These are phyloP conservation scores for Cebus imitator DNA, from an alignment of 2,113 vertebrate species.

Conservation along the genomic window DNA sequence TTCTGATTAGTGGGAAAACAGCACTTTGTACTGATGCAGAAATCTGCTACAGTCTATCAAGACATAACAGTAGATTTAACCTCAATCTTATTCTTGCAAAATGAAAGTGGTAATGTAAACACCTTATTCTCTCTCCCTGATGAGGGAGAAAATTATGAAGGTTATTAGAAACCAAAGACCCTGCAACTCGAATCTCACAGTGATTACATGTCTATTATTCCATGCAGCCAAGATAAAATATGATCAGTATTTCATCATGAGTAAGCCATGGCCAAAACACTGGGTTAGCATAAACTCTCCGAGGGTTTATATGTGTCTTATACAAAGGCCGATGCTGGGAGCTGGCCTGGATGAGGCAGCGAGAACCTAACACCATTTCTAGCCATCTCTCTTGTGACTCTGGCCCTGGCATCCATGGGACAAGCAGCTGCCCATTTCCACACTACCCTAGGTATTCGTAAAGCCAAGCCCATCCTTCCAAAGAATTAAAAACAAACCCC, in stretches of 20 bases:
- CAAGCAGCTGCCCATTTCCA: background rate
- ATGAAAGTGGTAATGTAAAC: background rate
- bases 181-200: background rate
- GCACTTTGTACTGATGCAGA: background rate
- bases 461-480: background rate
- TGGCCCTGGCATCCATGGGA: background rate
- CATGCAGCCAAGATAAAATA: background rate
- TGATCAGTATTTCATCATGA: background rate
- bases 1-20: background rate
- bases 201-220: background rate
- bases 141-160: background rate
- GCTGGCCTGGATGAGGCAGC: background rate
- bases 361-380: background rate
- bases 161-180: conserved; percentile 2
- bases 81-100: background rate
- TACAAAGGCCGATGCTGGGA: background rate
- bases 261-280: background rate
- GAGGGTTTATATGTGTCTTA: background rate
- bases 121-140: background rate
- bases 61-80: background rate
- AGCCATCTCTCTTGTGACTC: background rate
- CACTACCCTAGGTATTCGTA: background rate
- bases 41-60: background rate
- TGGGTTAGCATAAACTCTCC: background rate
- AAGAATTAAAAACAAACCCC: background rate